Evolutionary conservation across 2,797 vertebrate species (phyloP), one percentile per base, ranked within the genome.

Genomic region (Pseudocheirus occidentalis): DNA sequence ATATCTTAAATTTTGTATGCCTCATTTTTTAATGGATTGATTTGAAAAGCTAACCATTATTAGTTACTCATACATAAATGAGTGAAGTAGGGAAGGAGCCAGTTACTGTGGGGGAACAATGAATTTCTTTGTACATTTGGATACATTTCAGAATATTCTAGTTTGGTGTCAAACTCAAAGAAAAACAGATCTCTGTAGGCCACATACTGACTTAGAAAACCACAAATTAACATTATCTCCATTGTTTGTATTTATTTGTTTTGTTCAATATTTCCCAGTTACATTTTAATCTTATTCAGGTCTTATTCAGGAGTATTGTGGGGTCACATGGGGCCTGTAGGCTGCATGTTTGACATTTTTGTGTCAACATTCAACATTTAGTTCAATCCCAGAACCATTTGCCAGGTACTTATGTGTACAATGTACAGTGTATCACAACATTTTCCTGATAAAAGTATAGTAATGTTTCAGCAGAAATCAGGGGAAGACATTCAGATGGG

Each of bases 31-130:
- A 96, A 95, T 29, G 62, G 40, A 40, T 54, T 90, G 56, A 94
- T 94, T 94, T 91, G 31, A 94, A 95, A 95, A 93, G 24, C 24
- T 95, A 55, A 93, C 18, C 21, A 52, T 34, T 96, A 34, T 46
- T 50, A 62, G 21, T 94, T 93, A 93, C 34, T 93, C 66, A 93
- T 55, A 93, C 5, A 62, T 21, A 91, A 91, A 66, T 90, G 94
- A 95, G 66, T 16, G 94, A 54, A 93, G 91, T 62, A 50, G 21
- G 50, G 73, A 21, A 87, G 73, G 24, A 87, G 18, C 34, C 31
- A 46, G 53, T 12, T 93, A 62, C 55, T 91, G 27, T 91, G 12
- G 89, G 56, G 34, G 87, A 46, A 66, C 54, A 91, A 89, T 40
- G 29, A 13, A n/a, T 91, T 94, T 57, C n/a, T 91, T 91, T 91